Evolutionary conservation across 2,797 vertebrate genomes (phyloP).

Genomic region (Lacerta agilis): DNA sequence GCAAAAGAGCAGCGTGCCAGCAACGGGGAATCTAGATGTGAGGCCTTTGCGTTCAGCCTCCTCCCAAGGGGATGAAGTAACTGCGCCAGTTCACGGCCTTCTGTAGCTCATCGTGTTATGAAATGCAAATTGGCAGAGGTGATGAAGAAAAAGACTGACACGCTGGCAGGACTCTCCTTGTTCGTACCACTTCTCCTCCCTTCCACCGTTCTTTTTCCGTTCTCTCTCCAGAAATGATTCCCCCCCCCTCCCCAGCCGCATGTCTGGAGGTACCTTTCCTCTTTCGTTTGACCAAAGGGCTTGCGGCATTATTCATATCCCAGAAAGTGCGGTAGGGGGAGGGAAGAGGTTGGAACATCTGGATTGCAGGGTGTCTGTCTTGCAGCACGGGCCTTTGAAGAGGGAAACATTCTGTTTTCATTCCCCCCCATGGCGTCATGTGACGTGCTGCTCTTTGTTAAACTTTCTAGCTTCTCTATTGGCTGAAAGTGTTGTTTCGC

Average conservation of each 20-base stretch:
- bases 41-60: constrained; percentile 59
- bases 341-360: constrained; percentile 50
- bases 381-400: constrained; percentile 54
- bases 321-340: constrained; percentile 30
- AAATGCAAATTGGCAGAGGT: constrained; percentile 54
- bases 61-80: constrained; percentile 53
- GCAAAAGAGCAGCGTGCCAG: constrained; percentile 56
- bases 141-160: not conserved
- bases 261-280: constrained; percentile 30
- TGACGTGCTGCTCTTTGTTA: constrained; percentile 32
- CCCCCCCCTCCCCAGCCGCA: constrained; percentile 50
- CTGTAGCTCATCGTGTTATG: constrained; percentile 59
- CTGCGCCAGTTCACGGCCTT: constrained; percentile 43
- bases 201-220: not conserved
- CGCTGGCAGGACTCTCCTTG: not conserved
- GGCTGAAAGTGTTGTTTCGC: constrained; percentile 20
- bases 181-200: constrained; percentile 9
- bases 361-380: constrained; percentile 46
- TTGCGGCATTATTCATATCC: constrained; percentile 45
- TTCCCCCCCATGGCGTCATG: constrained; percentile 10
- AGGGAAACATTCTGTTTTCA: constrained; percentile 43
- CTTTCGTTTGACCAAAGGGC: constrained; percentile 45
- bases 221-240: constrained; percentile 2
- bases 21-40: constrained; percentile 50
- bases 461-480: not conserved